These are phyloP conservation scores for Enteromius treurensis DNA, from an alignment of 2,797 vertebrate species.

Conservation along the genomic window DNA sequence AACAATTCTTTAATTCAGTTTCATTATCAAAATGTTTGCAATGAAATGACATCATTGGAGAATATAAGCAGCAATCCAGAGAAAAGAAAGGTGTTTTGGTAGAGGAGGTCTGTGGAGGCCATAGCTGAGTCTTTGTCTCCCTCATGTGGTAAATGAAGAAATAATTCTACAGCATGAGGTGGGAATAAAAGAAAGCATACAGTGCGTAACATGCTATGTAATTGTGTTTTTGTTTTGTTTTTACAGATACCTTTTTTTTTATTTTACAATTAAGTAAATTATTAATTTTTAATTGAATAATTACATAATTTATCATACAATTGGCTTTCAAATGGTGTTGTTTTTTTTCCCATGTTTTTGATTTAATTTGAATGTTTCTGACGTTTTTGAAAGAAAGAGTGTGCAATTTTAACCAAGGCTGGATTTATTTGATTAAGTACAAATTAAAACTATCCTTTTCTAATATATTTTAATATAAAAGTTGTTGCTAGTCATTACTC, in stretches of 20 bases:
- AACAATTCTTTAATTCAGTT: conserved; percentile 43
- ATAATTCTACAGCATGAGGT: not conserved
- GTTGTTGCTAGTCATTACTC: not conserved
- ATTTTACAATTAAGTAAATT: not conserved
- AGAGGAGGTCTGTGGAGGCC: conserved; percentile 4
- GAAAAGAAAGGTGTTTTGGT: conserved; percentile 30
- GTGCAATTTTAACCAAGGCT: not conserved
- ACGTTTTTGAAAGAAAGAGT: not conserved
- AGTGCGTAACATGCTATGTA: not conserved
- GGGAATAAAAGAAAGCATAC: not conserved
- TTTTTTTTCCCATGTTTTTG: not conserved
- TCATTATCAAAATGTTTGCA: conserved; percentile 52
- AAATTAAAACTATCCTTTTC: not conserved
- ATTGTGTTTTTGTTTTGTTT: not conserved
- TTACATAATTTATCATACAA: not conserved
- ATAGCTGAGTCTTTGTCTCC: conserved; percentile 73
- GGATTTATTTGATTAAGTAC: not conserved
- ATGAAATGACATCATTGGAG: conserved; percentile 61
- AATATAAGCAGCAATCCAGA: conserved; percentile 43
- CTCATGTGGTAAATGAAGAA: conserved; percentile 67
- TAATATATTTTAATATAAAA: not conserved
- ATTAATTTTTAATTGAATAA: not conserved
- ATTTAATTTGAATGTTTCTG: not conserved
- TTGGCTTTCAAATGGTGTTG: not conserved
- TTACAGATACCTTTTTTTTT: not conserved